A percentile compares a stretch with the other conserved stretches of the same genome.
These are phyloP conservation scores for Cheirogaleus medius DNA, from an alignment of 2,113 vertebrate species.

Conservation along the genomic window DNA sequence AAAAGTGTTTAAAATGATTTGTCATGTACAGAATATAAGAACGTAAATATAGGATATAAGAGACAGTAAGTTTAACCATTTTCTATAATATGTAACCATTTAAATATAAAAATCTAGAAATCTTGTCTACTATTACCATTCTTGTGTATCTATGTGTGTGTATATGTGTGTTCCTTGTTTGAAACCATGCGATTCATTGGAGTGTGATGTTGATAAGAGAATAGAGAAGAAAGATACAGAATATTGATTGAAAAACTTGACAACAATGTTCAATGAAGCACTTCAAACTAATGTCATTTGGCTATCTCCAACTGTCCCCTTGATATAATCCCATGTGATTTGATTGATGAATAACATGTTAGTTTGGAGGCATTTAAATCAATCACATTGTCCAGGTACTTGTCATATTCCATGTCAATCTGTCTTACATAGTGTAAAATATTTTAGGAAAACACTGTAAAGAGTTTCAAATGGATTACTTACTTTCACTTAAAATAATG, in stretches of 20 bases:
- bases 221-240: not conserved
- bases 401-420: not conserved
- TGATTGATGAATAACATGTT: not conserved
- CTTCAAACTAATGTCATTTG: not conserved
- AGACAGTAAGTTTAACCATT: not conserved
- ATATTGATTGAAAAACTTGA: not conserved
- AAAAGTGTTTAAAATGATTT: not conserved
- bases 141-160: not conserved
- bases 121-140: not conserved
- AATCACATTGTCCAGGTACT: not conserved
- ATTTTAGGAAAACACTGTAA: not conserved
- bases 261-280: not conserved
- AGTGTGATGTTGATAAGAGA: not conserved
- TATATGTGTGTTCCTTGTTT: not conserved
- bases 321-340: not conserved
- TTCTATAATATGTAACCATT: not conserved
- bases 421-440: not conserved
- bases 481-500: not conserved
- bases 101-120: not conserved
- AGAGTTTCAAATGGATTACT: not conserved
- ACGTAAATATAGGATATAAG: not conserved
- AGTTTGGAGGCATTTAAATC: not conserved
- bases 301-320: not conserved
- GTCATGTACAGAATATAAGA: not conserved
- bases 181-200: not conserved